Base-by-base conservation (phyloP, 2,888 invertebrate genomes). In the Troides oblongomaculatus region DNA sequence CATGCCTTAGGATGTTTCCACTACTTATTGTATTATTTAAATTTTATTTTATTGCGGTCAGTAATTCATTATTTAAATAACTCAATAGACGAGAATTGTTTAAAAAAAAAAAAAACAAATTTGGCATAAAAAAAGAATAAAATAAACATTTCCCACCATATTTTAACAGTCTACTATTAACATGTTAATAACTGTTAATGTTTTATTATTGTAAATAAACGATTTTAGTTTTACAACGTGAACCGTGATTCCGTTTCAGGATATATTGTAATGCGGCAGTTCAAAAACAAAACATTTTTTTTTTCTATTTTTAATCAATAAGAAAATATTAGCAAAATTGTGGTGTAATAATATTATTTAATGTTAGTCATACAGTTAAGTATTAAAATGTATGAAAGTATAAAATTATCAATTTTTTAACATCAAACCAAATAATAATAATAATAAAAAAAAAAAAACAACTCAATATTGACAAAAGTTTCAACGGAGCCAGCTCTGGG, bases 1-100 rank as follows among this genome's bases (percentile, higher is more conserved):
- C n/a, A 46, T 62, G 59, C 68, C 14, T 63, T 63, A 63, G 46
- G 21, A 4, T 56, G 56, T 25, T 67, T 30, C 46, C 23, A 57
- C 30, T 14, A 62, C 23, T 4, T 30, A 30, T 62, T 67, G 56
- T 61, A 67, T 67, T 46, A 46, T 46, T 46, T 14, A 2, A 46
- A 46, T 46, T 57, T 67, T 46, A 12, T 63, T 30, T 23, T 30
- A 14, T 6, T 3, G 46, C 7, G 63, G 25, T 63, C 43, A 17
- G 63, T 62, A 50, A 46, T 50, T 62, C 25, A 10, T 1, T 60
- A 36, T 46, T 14, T 14, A 12, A 12, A 18, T 25, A 60, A 30
- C 3, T 18, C 12, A 14, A 10, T 23, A 25, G 23, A 58, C 23
- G 7, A 10, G 23, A 58, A 23, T 58, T 58, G 23, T 25, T 58